A percentile compares a stretch with the other conserved stretches of the same genome.
Evolutionary conservation across 2,888 invertebrate genomes (phyloP).

Genomic region (Carcina quercana): DNA sequence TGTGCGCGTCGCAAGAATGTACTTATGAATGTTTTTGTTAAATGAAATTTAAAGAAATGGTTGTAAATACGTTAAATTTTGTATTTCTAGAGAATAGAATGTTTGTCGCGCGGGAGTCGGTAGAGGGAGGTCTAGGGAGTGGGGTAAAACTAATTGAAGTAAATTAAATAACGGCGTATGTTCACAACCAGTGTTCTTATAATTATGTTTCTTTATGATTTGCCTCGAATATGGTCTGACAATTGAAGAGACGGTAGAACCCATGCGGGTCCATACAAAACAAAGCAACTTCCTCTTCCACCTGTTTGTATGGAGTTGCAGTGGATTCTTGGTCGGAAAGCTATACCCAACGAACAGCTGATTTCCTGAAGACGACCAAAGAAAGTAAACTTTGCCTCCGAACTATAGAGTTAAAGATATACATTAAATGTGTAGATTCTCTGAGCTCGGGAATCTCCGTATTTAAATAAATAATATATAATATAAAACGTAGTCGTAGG

Average conservation of each 20-base stretch:
- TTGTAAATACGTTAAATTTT: constrained; percentile 76
- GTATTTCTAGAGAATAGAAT: constrained; percentile 72
- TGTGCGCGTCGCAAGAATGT: constrained; percentile 62
- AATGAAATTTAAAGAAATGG: constrained; percentile 64
- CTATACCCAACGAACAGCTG: constrained; percentile 7
- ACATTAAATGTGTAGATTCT: constrained; percentile 59
- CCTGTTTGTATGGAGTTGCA: constrained; percentile 58
- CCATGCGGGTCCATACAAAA: constrained; percentile 61
- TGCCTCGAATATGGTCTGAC: constrained; percentile 28
- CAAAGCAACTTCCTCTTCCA: constrained; percentile 70
- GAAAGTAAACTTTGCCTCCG: constrained; percentile 43
- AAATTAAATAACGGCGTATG: constrained; percentile 30
- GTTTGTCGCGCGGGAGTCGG: constrained; percentile 54
- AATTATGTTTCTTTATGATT: constrained; percentile 18
- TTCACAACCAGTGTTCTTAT: constrained; percentile 35
- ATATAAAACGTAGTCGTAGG: constrained; percentile 47
- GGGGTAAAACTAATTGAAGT: constrained; percentile 40
- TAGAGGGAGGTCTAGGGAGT: constrained; percentile 45
- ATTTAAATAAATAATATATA: constrained; percentile 45
- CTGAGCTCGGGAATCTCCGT: constrained; percentile 65
- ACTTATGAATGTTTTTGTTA: constrained; percentile 69
- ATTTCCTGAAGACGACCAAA: not conserved
- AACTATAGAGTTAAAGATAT: constrained; percentile 32
- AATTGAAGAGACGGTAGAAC: constrained; percentile 33
- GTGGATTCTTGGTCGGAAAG: constrained; percentile 54